These are phyloP conservation scores for Zaprionus africanus DNA, from an alignment of 1,140 invertebrate genomes.

Conservation along the genomic window DNA sequence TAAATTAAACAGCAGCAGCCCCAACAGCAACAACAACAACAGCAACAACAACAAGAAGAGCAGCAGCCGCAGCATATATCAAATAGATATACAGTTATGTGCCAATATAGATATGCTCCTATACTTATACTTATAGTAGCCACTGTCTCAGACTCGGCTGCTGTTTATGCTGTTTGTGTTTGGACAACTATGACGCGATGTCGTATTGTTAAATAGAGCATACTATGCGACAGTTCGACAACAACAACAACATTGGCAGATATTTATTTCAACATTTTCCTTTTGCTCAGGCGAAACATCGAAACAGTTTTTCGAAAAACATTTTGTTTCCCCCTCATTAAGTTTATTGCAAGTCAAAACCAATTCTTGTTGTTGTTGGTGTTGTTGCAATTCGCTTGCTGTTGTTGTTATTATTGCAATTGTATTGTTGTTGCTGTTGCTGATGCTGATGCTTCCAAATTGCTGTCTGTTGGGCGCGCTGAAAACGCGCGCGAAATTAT, in stretches of 20 bases:
- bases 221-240: constrained; percentile 39
- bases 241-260: constrained; percentile 16
- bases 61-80: constrained; percentile 40
- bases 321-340: constrained; percentile 25
- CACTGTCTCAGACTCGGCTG: neutral
- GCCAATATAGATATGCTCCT: constrained; percentile 60
- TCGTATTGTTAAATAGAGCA: constrained; percentile 44
- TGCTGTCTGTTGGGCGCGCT: constrained; percentile 51
- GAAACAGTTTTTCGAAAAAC: constrained; percentile 11
- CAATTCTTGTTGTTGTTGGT: constrained; percentile 31
- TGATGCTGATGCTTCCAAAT: constrained; percentile 44
- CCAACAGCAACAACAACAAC: constrained; percentile 31
- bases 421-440: constrained; percentile 34
- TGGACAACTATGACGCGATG: constrained; percentile 58
- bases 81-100: constrained; percentile 54
- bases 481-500: constrained; percentile 51
- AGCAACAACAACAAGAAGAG: constrained; percentile 41
- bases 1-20: constrained; percentile 48
- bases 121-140: constrained; percentile 63
- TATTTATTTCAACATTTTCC: constrained; percentile 64
- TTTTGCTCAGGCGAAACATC: constrained; percentile 20
- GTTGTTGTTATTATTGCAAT: constrained; percentile 29
- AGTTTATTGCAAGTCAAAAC: constrained; percentile 34
- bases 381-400: constrained; percentile 31
- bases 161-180: constrained; percentile 39